Evolutionary conservation across 2,113 vertebrate species (phyloP).

Genomic region (Pachypanchax playfairii): DNA sequence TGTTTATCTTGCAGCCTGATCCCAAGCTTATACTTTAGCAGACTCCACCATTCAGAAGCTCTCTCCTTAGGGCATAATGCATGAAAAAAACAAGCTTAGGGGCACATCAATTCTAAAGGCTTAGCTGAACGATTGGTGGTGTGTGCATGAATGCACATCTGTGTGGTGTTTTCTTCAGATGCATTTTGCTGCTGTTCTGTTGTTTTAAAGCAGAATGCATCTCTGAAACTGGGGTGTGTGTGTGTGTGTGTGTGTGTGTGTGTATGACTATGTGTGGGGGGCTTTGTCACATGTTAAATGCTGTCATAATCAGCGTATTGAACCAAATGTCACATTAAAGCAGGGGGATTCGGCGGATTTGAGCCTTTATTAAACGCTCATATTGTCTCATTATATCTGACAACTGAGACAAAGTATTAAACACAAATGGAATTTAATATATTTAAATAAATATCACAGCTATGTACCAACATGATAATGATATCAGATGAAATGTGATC

Average conservation of each 20-base stretch:
- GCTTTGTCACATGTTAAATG: slow-evolving; percentile 55
- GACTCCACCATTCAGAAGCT: slow-evolving; percentile 59
- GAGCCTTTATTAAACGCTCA: slow-evolving; percentile 59
- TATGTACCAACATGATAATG: slow-evolving; percentile 47
- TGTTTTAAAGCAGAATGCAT: background rate
- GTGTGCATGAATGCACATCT: slow-evolving; percentile 18
- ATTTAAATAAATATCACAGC: slow-evolving; percentile 53
- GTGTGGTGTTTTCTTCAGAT: slow-evolving; percentile 25
- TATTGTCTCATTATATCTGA: slow-evolving; percentile 60
- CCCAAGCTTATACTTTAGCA: slow-evolving; percentile 62
- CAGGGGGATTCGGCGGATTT: slow-evolving; percentile 62
- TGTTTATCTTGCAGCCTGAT: slow-evolving; percentile 63
- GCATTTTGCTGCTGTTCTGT: slow-evolving; percentile 33
- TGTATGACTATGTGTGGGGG: slow-evolving; percentile 2
- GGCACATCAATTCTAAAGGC: slow-evolving; percentile 71
- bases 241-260: slow-evolving; percentile 17
- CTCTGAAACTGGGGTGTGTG: slow-evolving; percentile 12
- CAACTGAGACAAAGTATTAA: slow-evolving; percentile 64
- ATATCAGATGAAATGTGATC: slow-evolving; percentile 44
- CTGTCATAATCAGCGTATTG: slow-evolving; percentile 68
- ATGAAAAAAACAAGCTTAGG: slow-evolving; percentile 65
- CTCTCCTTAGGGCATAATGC: slow-evolving; percentile 67
- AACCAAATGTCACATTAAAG: slow-evolving; percentile 67
- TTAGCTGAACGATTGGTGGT: slow-evolving; percentile 45
- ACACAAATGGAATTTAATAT: slow-evolving; percentile 67